These are phyloP conservation scores for Tipula helvola DNA, from an alignment of 2,888 invertebrate species.

Conservation along the genomic window DNA sequence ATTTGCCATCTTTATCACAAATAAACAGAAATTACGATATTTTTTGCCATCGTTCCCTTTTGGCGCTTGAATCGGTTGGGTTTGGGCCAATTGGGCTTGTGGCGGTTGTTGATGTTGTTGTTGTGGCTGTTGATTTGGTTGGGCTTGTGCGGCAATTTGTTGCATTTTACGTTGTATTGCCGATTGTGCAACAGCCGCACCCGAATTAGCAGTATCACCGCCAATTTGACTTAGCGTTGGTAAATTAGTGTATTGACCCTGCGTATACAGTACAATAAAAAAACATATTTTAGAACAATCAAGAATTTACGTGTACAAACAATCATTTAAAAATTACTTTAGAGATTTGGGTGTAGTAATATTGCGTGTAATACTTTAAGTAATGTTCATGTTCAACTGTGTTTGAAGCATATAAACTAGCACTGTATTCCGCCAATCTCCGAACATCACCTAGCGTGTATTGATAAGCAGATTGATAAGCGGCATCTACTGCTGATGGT, in stretches of 20 bases:
- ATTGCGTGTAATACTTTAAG: slow-evolving; percentile 58
- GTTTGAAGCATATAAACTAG: slow-evolving; percentile 58
- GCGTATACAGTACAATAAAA: background rate
- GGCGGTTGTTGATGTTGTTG: slow-evolving; percentile 21
- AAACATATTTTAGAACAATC: background rate
- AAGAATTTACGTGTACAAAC: background rate
- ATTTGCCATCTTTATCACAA: background rate
- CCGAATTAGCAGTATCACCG: slow-evolving; percentile 53
- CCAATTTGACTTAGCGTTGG: slow-evolving; percentile 26
- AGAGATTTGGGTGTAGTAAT: slow-evolving; percentile 42
- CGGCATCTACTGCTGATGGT: slow-evolving; percentile 5
- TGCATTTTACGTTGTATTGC: slow-evolving; percentile 47
- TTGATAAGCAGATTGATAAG: slow-evolving; percentile 19
- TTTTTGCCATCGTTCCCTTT: slow-evolving; percentile 53
- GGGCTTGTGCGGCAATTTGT: slow-evolving; percentile 25
- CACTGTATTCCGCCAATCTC: slow-evolving; percentile 62
- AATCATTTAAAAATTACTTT: slow-evolving; percentile 18
- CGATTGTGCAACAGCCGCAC: slow-evolving; percentile 80
- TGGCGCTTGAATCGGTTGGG: slow-evolving; percentile 25
- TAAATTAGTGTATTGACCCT: slow-evolving; percentile 25
- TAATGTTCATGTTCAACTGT: slow-evolving; percentile 57
- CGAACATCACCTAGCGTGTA: slow-evolving; percentile 54
- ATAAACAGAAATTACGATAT: slow-evolving; percentile 39
- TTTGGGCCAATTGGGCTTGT: background rate
- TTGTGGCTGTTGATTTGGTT: slow-evolving; percentile 32